These are phyloP conservation scores for Chrysotoxum bicinctum DNA, from an alignment of 2,888 invertebrate species.

Conservation along the genomic window DNA sequence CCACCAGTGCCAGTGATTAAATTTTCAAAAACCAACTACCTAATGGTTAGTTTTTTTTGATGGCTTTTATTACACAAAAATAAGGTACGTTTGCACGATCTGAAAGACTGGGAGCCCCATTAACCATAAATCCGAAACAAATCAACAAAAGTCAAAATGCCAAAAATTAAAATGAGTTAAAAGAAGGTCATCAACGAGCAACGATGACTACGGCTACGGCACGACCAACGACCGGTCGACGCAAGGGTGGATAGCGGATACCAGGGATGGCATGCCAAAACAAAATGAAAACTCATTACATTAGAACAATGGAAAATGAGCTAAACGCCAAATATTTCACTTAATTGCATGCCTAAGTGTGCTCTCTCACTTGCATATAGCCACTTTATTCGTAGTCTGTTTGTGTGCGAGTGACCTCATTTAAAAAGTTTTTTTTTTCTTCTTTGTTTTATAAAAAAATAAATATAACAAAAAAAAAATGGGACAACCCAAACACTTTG, in stretches of 20 bases:
- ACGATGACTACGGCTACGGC: too few relatives aligned
- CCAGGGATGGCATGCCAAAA: constrained; percentile 18
- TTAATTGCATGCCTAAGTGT: constrained; percentile 64
- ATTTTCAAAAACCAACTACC: background rate
- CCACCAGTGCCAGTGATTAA: background rate
- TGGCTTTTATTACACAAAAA: background rate
- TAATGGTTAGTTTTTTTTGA: background rate
- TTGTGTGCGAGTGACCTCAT: constrained; percentile 43
- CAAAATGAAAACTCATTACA: constrained; percentile 59
- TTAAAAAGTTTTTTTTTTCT: background rate
- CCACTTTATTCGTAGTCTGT: constrained; percentile 21
- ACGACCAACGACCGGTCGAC: background rate
- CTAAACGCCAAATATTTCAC: constrained; percentile 67
- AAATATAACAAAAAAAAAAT: constrained; percentile 1
- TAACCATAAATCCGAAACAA: constrained; percentile 37
- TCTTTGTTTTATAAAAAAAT: background rate
- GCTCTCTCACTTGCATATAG: constrained; percentile 37
- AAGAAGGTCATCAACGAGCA: background rate
- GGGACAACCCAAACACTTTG: constrained; percentile 22
- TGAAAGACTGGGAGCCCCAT: constrained; percentile 14
- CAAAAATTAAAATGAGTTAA: constrained; percentile 26
- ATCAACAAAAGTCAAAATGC: constrained; percentile 39
- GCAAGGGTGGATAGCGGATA: background rate
- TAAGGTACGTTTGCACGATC: background rate
- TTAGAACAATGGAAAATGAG: constrained; percentile 60